Conservation (phyloP, 2,797 vertebrate genomes). For the Pipistrellus pygmaeus region DNA sequence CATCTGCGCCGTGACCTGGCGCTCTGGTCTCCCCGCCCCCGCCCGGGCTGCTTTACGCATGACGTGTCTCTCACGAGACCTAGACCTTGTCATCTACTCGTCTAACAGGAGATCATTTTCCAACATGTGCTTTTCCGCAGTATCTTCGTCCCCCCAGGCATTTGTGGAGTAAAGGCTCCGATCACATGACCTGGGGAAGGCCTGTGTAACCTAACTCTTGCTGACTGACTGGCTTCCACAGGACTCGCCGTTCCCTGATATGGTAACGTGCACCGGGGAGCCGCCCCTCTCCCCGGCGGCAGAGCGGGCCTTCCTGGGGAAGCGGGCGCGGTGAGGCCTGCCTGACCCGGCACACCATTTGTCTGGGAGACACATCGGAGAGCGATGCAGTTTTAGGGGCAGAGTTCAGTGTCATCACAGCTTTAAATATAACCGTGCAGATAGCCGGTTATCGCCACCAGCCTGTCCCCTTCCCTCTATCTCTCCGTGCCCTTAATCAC, state of each 20-base stretch:
- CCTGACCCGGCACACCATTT: not conserved
- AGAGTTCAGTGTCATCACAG: conserved; percentile 64
- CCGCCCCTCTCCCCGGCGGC: not conserved
- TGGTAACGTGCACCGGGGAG: not conserved
- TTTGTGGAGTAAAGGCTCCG: not conserved
- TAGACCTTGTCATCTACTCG: not conserved
- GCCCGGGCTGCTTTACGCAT: not conserved
- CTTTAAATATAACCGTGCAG: conserved; percentile 79
- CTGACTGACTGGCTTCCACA: not conserved
- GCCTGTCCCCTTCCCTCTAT: conserved; percentile 62
- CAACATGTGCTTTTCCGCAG: not conserved
- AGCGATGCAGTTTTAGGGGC: conserved; percentile 67
- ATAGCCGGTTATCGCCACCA: conserved; percentile 71
- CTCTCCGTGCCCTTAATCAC: conserved; percentile 72
- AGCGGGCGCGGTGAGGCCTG: not conserved
- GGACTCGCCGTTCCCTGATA: conserved; percentile 21
- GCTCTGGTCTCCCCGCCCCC: not conserved
- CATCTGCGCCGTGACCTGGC: not conserved
- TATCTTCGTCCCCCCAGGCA: not conserved
- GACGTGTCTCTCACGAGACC: not conserved
- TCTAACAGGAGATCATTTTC: conserved; percentile 6
- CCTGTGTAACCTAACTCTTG: not conserved
- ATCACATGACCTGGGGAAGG: not conserved
- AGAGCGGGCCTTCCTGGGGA: not conserved
- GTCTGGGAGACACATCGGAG: not conserved